Evolutionary conservation across 2,888 invertebrate genomes (phyloP), one percentile per base, ranked within the genome.

Genomic region (Neoitamus cyanurus): DNA sequence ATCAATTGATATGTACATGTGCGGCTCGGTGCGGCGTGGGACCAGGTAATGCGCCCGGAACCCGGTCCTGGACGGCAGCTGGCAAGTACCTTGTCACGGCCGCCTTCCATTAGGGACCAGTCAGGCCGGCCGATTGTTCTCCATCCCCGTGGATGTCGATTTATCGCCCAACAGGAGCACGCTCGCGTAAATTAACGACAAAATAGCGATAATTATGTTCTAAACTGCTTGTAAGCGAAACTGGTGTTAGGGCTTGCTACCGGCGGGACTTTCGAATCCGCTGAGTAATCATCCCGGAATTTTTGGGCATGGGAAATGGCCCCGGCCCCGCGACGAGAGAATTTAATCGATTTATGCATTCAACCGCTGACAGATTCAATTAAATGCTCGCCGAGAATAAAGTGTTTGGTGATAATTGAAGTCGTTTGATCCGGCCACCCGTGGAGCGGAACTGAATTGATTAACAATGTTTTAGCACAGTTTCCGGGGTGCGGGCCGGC

Each of bases 271-370:
- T 3, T 20, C 11, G 58, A 78, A 78, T 48, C 31, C 31, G 78
- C 78, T 78, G 78, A 78, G 78, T 78, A 78, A 78, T 78, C 78
- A 31, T 7, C 9, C 20, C n/a, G n/a, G 20, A 78, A 77, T 78
- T 78, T 58, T 48, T 31, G 78, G 48, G 31, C 34, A 20, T 34
- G 31, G 58, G 28, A 20, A 48, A 58, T 15, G 46, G 46, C 42
- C 25, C 15, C n/a, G 20, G 6, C 31, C 78, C 7, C 20, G 1
- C 6, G n/a, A 2, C 9, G 9, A 78, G 6, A n/a, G 31, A 78
- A 78, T 58, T 78, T 78, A 78, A 78, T 78, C 78, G 78, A 78
- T 48, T 58, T 78, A 78, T 48, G 48, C 78, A 78, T 34, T 78
- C 48, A 31, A 48, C 31, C 48, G 78, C 78, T 78, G 78, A 78